Conservation (phyloP, 2,113 vertebrate genomes). For the Cinclus mexicanus region DNA sequence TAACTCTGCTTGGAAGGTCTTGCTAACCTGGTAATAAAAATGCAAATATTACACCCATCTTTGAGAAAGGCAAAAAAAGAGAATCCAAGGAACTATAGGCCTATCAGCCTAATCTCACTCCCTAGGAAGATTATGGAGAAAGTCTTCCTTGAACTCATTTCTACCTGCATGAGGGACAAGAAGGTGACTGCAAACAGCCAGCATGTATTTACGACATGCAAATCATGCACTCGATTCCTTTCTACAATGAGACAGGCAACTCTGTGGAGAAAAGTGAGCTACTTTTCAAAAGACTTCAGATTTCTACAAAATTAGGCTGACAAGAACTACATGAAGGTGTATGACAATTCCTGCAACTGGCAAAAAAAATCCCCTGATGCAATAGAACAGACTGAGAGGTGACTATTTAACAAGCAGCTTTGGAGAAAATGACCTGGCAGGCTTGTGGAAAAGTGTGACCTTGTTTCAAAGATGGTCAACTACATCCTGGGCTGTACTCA, state of each 20-base stretch:
- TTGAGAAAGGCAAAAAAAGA: neutral
- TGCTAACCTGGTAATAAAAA: neutral
- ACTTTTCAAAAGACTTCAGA: neutral
- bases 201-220: neutral
- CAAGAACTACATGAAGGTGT: neutral
- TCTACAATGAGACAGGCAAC: neutral
- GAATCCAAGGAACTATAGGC: neutral
- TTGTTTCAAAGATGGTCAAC: neutral
- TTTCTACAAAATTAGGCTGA: neutral
- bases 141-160: neutral
- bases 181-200: neutral
- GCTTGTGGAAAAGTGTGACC: neutral
- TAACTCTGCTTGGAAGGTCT: neutral
- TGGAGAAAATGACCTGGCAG: neutral
- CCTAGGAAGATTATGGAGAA: neutral
- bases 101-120: neutral
- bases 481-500: neutral
- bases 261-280: neutral
- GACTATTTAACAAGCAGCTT: neutral
- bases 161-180: neutral
- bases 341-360: neutral
- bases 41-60: neutral
- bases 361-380: rapidly evolving
- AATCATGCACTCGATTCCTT: neutral
- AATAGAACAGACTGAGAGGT: neutral